These are phyloP conservation scores for Numenius phaeopus DNA, from an alignment of 2,797 vertebrate species.

Conservation along the genomic window DNA sequence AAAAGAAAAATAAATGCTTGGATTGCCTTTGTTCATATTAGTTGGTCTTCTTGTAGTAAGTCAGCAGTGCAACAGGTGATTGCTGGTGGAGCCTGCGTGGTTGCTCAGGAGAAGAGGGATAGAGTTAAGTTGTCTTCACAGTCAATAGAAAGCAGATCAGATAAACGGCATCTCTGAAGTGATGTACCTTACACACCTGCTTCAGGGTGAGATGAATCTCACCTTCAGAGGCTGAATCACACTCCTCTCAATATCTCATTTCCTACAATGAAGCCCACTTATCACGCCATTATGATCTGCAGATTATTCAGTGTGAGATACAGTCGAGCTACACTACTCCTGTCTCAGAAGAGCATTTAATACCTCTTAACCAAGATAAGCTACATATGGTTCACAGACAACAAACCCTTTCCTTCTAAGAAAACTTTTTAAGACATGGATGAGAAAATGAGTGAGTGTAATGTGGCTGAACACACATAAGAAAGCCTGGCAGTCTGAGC, in stretches of 20 bases:
- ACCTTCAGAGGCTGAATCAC: neutral
- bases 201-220: neutral
- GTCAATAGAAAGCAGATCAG: neutral
- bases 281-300: fast-evolving
- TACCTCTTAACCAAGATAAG: neutral
- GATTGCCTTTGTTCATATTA: neutral
- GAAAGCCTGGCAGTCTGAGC: neutral
- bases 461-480: neutral
- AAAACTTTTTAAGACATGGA: neutral
- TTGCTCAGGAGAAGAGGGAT: neutral
- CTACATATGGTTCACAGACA: neutral
- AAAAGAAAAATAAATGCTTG: neutral
- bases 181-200: neutral
- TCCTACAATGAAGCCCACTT: neutral
- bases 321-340: neutral
- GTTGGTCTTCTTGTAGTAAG: neutral
- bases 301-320: neutral
- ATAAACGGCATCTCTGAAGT: neutral
- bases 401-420: neutral
- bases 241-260: neutral
- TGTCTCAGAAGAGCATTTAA: neutral
- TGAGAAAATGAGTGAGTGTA: neutral
- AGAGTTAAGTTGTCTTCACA: neutral
- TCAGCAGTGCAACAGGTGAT: neutral
- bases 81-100: neutral